phyloP scores from a whole-genome alignment of 2,797 vertebrate species.

The Carcharodon carcharias region DNA sequence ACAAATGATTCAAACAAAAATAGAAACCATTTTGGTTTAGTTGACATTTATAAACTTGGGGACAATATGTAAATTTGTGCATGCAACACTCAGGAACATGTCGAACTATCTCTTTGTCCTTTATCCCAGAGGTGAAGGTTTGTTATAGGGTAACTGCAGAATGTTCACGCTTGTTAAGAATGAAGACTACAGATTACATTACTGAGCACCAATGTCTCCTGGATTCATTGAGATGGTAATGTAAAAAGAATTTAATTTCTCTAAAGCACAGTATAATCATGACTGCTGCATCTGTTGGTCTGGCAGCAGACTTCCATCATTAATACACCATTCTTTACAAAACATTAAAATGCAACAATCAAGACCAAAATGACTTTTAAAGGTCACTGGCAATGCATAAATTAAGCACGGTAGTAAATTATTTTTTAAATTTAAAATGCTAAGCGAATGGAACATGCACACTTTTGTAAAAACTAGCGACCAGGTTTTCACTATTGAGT shows the following conservation, averaged over 20 bases:
- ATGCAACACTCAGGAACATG: background rate
- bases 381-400: background rate
- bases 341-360: background rate
- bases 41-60: background rate
- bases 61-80: background rate
- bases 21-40: background rate
- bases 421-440: background rate
- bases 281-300: background rate
- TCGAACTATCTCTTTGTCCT: conserved; percentile 11
- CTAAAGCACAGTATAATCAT: conserved; percentile 20
- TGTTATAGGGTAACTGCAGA: background rate
- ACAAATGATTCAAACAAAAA: background rate
- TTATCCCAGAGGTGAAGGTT: background rate
- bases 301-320: conserved; percentile 19
- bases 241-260: conserved; percentile 9
- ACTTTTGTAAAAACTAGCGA: background rate
- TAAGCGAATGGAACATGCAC: background rate
- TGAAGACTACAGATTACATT: background rate
- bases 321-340: background rate
- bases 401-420: background rate
- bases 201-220: background rate
- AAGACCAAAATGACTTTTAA: conserved; percentile 20
- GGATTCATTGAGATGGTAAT: conserved; percentile 29
- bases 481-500: background rate
- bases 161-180: background rate